phyloP scores from a whole-genome alignment of 2,888 invertebrate species.

The Trichogramma dendrolimi region DNA sequence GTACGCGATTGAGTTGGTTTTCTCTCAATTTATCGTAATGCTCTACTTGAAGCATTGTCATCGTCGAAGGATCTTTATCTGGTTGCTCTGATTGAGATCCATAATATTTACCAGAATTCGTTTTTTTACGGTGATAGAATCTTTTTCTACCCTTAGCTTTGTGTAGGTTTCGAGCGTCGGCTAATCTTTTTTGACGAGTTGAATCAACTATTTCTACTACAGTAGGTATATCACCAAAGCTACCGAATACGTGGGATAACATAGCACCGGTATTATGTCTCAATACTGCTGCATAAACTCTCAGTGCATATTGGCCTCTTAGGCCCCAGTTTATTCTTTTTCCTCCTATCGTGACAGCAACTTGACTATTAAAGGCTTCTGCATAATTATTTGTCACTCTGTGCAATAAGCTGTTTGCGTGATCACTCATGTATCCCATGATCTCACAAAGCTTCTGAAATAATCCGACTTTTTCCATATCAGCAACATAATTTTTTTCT shows the following conservation, averaged over 20 bases:
- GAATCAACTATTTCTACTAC: background rate
- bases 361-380: conserved; percentile 7
- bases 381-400: conserved; percentile 12
- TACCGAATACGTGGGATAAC: conserved; percentile 8
- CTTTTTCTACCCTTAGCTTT: background rate
- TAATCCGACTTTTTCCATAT: conserved; percentile 18
- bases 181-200: background rate
- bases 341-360: background rate
- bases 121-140: background rate
- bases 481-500: conserved; percentile 16
- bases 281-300: background rate
- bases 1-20: conserved; percentile 14
- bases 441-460: conserved; percentile 14
- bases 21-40: conserved; percentile 24
- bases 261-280: conserved; percentile 14
- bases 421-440: conserved; percentile 13
- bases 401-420: conserved; percentile 28
- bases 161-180: background rate
- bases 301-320: background rate
- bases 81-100: conserved; percentile 18
- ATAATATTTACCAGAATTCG: conserved; percentile 1
- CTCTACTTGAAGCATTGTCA: conserved; percentile 1
- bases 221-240: background rate
- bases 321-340: conserved; percentile 3
- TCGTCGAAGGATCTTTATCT: conserved; percentile 15